These are phyloP conservation scores for Tachina fera DNA, from an alignment of 2,888 invertebrate genomes.

Conservation along the genomic window DNA sequence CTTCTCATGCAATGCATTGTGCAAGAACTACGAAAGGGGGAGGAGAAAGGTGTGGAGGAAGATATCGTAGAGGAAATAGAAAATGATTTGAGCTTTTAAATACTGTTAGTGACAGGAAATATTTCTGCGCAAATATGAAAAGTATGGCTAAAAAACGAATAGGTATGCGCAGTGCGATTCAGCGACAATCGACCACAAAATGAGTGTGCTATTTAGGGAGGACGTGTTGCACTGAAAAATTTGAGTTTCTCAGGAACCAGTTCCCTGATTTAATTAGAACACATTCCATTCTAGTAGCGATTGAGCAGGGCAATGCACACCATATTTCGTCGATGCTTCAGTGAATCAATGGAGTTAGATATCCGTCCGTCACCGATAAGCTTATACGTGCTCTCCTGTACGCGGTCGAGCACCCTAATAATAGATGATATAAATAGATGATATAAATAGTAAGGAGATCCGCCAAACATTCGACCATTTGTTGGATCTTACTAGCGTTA, in stretches of 20 bases:
- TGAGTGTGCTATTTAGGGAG: not conserved
- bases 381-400: not conserved
- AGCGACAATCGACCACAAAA: not conserved
- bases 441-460: not conserved
- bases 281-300: not conserved
- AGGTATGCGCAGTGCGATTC: not conserved
- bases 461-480: too few relatives aligned
- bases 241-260: not conserved
- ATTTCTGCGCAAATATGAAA: not conserved
- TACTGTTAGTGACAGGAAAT: not conserved
- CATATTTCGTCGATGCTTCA: too few relatives aligned
- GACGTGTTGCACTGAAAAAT: not conserved
- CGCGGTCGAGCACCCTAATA: not conserved
- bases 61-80: not conserved
- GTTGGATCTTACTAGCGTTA: too few relatives aligned
- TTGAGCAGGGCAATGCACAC: not conserved
- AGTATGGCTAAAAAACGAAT: not conserved
- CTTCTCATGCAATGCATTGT: not conserved
- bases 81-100: not conserved
- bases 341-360: not conserved
- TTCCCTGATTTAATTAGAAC: not conserved
- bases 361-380: not conserved
- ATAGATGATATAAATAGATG: not conserved
- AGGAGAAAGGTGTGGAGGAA: not conserved
- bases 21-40: too few relatives aligned